phyloP scores from a whole-genome alignment of 2,113 vertebrate species.

The Neotragus moschatus region DNA sequence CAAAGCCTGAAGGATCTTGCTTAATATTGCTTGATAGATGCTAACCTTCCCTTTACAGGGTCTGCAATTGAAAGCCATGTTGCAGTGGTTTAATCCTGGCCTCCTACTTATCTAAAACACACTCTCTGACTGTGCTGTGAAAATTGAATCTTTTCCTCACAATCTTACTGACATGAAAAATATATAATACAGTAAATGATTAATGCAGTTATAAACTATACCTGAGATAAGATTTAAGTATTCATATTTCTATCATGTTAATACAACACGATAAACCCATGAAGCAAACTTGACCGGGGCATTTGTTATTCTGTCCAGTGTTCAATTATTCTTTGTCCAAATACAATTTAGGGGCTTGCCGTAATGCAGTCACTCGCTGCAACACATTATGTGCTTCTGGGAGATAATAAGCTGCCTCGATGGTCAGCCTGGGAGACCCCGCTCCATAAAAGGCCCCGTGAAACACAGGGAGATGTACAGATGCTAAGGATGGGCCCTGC shows the following conservation, averaged over 20 bases:
- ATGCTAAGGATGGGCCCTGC: not conserved
- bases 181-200: conserved; percentile 94
- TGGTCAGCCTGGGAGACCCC: conserved; percentile 74
- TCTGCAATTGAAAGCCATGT: conserved; percentile 74
- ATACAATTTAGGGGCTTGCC: conserved; percentile 83
- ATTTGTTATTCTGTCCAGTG: conserved; percentile 86
- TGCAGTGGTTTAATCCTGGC: conserved; percentile 82
- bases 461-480: conserved; percentile 24
- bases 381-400: conserved; percentile 78
- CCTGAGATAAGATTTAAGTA: conserved; percentile 96
- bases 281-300: conserved; percentile 86
- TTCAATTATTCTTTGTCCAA: conserved; percentile 90
- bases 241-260: conserved; percentile 98
- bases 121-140: conserved; percentile 83
- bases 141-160: conserved; percentile 89
- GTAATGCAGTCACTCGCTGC: conserved; percentile 72
- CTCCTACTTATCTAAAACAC: conserved; percentile 86
- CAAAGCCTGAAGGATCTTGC: conserved; percentile 64
- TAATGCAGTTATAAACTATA: conserved; percentile 96
- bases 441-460: not conserved
- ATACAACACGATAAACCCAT: conserved; percentile 93
- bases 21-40: conserved; percentile 79
- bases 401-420: conserved; percentile 80
- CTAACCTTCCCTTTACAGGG: conserved; percentile 76
- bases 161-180: conserved; percentile 94